Percentiles rank a stretch among this genome's conserved stretches.
Evolutionary conservation across 2,888 invertebrate species (phyloP).

Genomic region (Amphipoea lucens): DNA sequence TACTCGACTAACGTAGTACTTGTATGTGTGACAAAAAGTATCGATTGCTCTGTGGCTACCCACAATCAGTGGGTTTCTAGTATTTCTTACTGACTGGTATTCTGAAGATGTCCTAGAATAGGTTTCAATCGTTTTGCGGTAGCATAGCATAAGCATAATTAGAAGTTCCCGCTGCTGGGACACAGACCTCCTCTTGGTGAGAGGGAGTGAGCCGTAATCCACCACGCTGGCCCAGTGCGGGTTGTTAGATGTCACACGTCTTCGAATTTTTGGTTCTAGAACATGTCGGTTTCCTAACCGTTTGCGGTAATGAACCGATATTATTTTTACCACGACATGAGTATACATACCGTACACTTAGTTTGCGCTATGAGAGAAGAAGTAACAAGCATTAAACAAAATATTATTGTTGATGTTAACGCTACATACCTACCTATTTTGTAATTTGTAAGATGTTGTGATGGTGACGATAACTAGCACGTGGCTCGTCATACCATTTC

Average conservation of each 20-base stretch:
- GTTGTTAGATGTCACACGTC: too few species aligned
- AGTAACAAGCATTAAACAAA: neutral
- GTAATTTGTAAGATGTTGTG: neutral
- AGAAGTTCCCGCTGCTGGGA: too few species aligned
- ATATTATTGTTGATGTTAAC: neutral
- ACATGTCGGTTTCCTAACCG: too few species aligned
- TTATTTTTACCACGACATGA: neutral
- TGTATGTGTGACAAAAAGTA: constrained; percentile 52
- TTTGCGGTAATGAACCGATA: neutral
- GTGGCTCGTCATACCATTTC: neutral
- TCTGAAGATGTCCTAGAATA: constrained; percentile 27
- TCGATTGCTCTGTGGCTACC: constrained; percentile 66
- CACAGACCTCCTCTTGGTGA: too few species aligned
- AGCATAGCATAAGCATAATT: too few species aligned
- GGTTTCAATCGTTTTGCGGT: neutral
- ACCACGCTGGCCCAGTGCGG: too few species aligned
- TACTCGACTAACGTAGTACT: neutral
- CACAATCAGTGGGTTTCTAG: constrained; percentile 53
- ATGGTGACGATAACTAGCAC: neutral
- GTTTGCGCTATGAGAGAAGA: too few species aligned
- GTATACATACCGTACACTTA: too few species aligned
- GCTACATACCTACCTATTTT: too few species aligned
- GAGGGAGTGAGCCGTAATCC: too few species aligned
- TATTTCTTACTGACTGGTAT: constrained; percentile 46
- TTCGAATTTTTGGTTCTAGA: too few species aligned